Conservation (phyloP, 2,888 invertebrate genomes). For the Clivina fossor region DNA sequence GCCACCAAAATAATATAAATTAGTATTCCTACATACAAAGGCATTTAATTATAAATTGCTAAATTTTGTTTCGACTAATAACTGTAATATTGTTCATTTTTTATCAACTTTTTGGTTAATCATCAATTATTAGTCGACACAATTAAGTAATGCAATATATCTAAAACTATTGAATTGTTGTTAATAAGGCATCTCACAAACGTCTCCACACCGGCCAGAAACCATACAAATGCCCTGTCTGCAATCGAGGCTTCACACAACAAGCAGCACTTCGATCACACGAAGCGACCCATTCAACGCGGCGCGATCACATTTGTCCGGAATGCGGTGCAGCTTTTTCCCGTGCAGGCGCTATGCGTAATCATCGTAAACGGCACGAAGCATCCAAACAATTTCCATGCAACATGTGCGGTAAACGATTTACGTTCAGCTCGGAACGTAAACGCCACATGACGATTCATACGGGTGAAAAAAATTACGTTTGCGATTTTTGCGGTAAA, state of each 20-base stretch:
- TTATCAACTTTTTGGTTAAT: too few species aligned
- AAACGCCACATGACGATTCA: constrained; percentile 43
- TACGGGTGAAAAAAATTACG: constrained; percentile 40
- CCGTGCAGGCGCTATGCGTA: constrained; percentile 38
- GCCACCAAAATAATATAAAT: too few species aligned
- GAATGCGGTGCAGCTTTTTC: constrained; percentile 42
- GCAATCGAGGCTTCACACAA: constrained; percentile 41
- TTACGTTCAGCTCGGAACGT: constrained; percentile 40
- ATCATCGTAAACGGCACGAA: constrained; percentile 41
- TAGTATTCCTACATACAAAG: background rate
- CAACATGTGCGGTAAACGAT: constrained; percentile 40
- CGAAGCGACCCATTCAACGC: constrained; percentile 40
- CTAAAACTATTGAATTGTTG: background rate
- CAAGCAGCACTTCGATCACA: constrained; percentile 42
- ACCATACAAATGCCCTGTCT: constrained; percentile 42
- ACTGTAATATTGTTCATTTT: background rate
- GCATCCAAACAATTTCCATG: constrained; percentile 38
- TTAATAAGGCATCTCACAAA: constrained; percentile 36
- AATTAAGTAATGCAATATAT: background rate
- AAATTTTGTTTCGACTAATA: background rate
- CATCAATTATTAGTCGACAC: too few species aligned
- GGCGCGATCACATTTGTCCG: constrained; percentile 39
- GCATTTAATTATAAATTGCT: background rate
- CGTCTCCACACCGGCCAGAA: constrained; percentile 42
- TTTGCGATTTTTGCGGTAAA: constrained; percentile 57